Base-by-base conservation (phyloP, 1,140 invertebrate species). In the Eupristina koningsbergeri region DNA sequence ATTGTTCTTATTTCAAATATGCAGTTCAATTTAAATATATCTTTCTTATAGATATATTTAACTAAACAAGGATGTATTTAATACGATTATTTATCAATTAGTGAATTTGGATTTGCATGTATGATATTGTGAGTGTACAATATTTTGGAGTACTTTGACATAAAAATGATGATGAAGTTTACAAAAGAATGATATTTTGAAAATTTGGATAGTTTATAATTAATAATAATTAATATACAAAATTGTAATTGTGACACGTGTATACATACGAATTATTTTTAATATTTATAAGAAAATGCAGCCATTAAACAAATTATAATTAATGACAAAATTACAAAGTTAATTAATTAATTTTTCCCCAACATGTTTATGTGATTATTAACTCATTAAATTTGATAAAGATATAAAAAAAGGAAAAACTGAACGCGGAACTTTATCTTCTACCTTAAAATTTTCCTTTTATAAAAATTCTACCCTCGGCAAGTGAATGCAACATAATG, bases 401-500 rank as follows among this genome's bases (percentile, higher is more conserved):
- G 29, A 75, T 34, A 75, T 50, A 17, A 34, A 50, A 50, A 50
- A 50, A 74, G 47, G 1, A 3, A 53, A 75, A 50, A 0, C 0
- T n/a, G 29, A 75, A 50, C 11, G n/a, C 9, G 41, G 45, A 3
- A 26, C n/a, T 75, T 75, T 75, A 50, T 75, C 69, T 73, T 22
- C n/a, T 41, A 47, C 22, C 22, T 73, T 47, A 39, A 47, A 73
- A 73, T 13, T 47, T 47, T 26, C 26, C 69, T 73, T 80, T 71
- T 80, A 73, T 80, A 47, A 80, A 80, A 80, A 58, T 58, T 41
- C 67, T 17, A 22, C 63, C 8, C 9, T 41, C 26, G 22, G 36
- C n/a, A 69, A 41, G 41, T 69, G 67, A 81, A 47, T 81, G 53
- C 47, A 63, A 26, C 67, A 31, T 64, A 58, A 81, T 53, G 67